phyloP scores from a whole-genome alignment of 2,888 invertebrate species.

The Acanthosepion lycidas region DNA sequence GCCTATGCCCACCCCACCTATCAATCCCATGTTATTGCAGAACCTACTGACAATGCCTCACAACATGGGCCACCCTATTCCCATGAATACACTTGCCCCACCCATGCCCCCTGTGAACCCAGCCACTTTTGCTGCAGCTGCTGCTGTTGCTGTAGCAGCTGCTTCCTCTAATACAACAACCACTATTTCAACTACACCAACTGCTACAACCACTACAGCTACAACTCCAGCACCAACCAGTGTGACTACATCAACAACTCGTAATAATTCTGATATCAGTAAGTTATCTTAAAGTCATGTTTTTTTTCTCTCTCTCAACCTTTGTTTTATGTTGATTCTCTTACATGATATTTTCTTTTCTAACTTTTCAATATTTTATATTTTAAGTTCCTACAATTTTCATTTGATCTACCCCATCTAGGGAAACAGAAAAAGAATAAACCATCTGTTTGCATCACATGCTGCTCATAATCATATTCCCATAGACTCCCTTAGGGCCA shows the following conservation, averaged over 20 bases:
- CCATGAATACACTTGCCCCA: not conserved
- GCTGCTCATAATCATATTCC: too few species aligned
- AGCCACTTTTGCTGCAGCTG: not conserved
- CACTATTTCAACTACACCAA: not conserved
- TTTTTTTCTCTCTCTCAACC: too few species aligned
- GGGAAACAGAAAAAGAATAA: too few species aligned
- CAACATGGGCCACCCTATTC: not conserved
- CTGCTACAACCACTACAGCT: not conserved
- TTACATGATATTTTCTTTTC: too few species aligned
- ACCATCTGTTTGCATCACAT: too few species aligned
- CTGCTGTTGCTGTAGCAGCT: not conserved
- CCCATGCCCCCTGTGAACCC: not conserved
- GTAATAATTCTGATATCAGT: constrained; percentile 6
- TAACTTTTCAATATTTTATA: too few species aligned
- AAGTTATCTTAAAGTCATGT: not conserved
- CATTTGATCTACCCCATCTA: too few species aligned
- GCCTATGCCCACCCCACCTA: not conserved
- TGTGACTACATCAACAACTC: not conserved
- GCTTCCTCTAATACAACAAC: not conserved
- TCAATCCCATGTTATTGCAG: not conserved
- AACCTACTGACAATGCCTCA: not conserved
- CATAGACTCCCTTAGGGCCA: too few species aligned
- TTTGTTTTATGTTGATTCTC: not conserved
- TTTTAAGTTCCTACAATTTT: too few species aligned
- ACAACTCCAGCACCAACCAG: not conserved